Evolutionary conservation across 2,113 vertebrate species (phyloP).

Genomic region (Tamias sibiricus): DNA sequence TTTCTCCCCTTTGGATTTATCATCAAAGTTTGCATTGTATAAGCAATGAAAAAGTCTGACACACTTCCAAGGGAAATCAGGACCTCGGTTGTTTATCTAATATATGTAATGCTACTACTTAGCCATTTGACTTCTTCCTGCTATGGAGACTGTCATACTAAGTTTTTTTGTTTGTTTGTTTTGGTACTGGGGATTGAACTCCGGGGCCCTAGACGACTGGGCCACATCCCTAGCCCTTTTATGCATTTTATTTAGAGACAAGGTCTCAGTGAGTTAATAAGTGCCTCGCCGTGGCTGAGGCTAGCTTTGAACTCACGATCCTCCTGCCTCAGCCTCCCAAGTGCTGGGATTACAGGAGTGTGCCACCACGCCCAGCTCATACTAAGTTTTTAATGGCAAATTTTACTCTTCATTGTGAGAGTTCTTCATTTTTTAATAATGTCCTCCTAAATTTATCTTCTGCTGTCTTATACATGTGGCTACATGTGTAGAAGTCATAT

Average conservation of each 20-base stretch:
- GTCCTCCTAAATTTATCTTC: not conserved
- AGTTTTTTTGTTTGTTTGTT: no score
- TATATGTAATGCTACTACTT: not conserved
- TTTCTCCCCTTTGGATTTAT: not conserved
- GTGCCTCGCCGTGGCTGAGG: no score
- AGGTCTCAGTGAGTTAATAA: no score
- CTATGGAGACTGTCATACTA: not conserved
- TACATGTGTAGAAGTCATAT: not conserved
- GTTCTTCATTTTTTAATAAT: not conserved
- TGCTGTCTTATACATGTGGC: not conserved
- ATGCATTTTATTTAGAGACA: no score
- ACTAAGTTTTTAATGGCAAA: not conserved
- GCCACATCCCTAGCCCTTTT: no score
- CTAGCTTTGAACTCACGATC: no score
- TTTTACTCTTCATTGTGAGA: not conserved
- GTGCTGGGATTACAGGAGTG: no score
- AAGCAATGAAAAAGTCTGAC: not conserved
- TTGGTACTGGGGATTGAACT: no score
- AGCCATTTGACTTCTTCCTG: not conserved
- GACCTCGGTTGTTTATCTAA: not conserved
- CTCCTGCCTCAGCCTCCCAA: no score
- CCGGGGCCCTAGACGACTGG: no score
- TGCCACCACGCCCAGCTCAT: no score
- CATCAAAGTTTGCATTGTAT: not conserved
- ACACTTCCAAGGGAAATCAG: conserved; percentile 16